These are phyloP conservation scores for Hypolimnas misippus DNA, from an alignment of 2,888 invertebrate genomes.

Conservation along the genomic window DNA sequence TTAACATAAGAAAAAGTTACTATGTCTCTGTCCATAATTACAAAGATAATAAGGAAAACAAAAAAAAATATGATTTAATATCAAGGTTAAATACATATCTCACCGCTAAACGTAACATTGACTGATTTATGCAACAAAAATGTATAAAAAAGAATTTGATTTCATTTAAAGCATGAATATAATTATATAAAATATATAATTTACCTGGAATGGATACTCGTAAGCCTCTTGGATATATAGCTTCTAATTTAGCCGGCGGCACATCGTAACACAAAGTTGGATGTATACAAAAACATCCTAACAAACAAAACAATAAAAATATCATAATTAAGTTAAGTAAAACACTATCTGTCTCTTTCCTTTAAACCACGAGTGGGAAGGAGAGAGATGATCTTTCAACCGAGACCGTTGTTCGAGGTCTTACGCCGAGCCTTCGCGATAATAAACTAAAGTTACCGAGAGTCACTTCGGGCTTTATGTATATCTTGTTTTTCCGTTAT, in stretches of 20 bases:
- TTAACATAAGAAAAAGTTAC: too few relatives aligned
- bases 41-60: too few relatives aligned
- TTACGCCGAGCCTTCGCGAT: neutral
- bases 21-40: too few relatives aligned
- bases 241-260: constrained; percentile 82
- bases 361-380: neutral
- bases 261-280: constrained; percentile 52
- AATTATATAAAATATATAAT: constrained; percentile 6
- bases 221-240: constrained; percentile 84
- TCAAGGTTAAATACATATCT: too few relatives aligned
- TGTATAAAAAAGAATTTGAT: neutral
- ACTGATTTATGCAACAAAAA: too few relatives aligned
- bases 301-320: neutral
- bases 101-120: too few relatives aligned
- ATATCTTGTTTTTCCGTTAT: neutral
- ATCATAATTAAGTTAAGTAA: neutral
- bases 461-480: neutral
- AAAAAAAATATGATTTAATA: too few relatives aligned
- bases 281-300: neutral
- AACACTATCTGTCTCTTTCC: neutral
- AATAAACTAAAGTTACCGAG: neutral
- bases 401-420: neutral
- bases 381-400: neutral
- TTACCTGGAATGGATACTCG: constrained; percentile 86
- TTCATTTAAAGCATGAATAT: neutral